Evolutionary conservation across 1,140 invertebrate genomes (phyloP), one percentile per base, ranked within the genome.

Genomic region (Hyphantria cunea): DNA sequence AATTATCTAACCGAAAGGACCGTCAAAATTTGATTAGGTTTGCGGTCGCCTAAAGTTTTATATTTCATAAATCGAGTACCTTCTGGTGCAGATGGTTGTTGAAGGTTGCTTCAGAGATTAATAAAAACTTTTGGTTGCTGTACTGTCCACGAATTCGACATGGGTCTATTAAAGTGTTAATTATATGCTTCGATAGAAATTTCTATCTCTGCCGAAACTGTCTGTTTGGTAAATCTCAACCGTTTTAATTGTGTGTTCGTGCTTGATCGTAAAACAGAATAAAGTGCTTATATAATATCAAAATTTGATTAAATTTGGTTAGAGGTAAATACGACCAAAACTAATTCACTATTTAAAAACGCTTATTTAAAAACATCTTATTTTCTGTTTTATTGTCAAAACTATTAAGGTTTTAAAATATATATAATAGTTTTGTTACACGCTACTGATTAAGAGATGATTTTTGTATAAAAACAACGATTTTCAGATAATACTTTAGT

Each of bases 11-110:
- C 64, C 64, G 56, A 56, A 62, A 61, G 60, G 66, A 37, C n/a
- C 42, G 66, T 61, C 53, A 51, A 64, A n/a, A 71, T 71, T 75
- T 64, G 64, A 72, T 73, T 78, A 78, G 65, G 67, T 60, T 61
- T 61, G 61, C 45, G 68, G 69, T 72, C 67, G 60, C 41, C 54
- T 51, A 32, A 70, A 66, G 64, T 66, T 70, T 50, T 25, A 59
- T 37, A 60, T 48, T 64, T 54, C 61, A 70, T 68, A 72, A 75
- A 78, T 71, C 56, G 68, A 34, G 51, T 66, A 56, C 34, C 56
- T 34, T 48, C 50, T 50, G 52, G 52, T 60, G 59, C 49, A 41
- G 12, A 50, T 56, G 55, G 54, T 64, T 7, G 33, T 42, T 13
- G 25, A 34, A 52, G 17, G 17, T 25, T 25, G 17, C 17, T 52